These are phyloP conservation scores for Orchesella flavescens DNA, from an alignment of 2,888 invertebrate genomes.

Conservation along the genomic window DNA sequence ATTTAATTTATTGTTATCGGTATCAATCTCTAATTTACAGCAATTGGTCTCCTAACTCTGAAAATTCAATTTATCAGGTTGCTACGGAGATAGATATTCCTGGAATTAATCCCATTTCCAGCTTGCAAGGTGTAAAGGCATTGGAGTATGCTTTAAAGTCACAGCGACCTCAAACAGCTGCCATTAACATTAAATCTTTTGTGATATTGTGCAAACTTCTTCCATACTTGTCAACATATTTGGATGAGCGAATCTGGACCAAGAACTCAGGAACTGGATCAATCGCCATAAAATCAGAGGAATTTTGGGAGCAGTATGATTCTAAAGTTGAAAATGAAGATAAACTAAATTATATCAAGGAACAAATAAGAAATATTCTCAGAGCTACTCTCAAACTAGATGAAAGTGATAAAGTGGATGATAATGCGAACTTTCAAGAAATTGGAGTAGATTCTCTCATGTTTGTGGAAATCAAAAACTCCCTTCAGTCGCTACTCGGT, in stretches of 20 bases:
- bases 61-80: no score
- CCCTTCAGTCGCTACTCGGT: background rate
- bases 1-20: no score
- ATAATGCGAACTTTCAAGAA: background rate
- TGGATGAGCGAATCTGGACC: background rate
- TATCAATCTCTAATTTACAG: no score
- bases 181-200: background rate
- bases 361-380: background rate
- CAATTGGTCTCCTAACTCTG: no score
- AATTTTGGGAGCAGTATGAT: slow-evolving; percentile 2
- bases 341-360: background rate
- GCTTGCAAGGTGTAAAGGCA: background rate
- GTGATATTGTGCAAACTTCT: background rate
- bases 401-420: background rate
- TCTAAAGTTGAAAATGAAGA: background rate
- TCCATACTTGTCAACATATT: background rate
- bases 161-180: background rate
- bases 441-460: slow-evolving; percentile 7
- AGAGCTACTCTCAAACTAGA: background rate
- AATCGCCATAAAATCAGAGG: background rate
- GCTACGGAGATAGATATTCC: background rate
- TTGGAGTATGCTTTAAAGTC: background rate
- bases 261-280: background rate
- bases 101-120: background rate
- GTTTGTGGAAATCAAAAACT: background rate